Evolutionary conservation across 1,140 invertebrate genomes (phyloP), one percentile per base, ranked within the genome.

Genomic region (Drosophila arawakana): DNA sequence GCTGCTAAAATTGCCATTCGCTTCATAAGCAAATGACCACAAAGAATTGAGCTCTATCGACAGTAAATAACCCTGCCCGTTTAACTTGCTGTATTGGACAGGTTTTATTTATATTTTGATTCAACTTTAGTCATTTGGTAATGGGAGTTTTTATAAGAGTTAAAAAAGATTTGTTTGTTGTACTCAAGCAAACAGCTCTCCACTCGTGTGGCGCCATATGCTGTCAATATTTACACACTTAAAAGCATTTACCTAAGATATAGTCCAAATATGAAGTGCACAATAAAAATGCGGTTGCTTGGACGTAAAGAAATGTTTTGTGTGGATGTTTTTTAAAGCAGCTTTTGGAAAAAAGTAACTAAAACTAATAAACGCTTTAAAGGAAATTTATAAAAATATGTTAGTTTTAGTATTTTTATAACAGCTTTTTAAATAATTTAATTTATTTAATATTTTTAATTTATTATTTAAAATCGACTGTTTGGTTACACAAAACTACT

Each of bases 151-250:
- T 10, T 25, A 10, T 58, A 11, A 25, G 11, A 52, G n/a, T 11
- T 52, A 52, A 52, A 52, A 13, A n/a, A 52, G 18, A 52, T n/a
- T 35, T n/a, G 18, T 13, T 43, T 13, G 2, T 43, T 43, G 41
- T 43, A 13, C 3, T 10, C n/a, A 13, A 6, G 13, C 37, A 18
- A 21, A 39, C 13, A 39, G 2, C 21, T 11, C 21, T 30, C 21
- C n/a, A 30, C 2, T 59, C 10, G 13, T 8, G 47, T 34, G 13
- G 13, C 49, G 62, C 37, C 62, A 43, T 44, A 21, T 44, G 44
- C 25, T 66, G 62, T 55, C 39, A 54, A 66, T 44, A 66, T 66
- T 66, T 54, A 13, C 15, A 34, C 41, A 44, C 21, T 30, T 43
- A 55, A 55, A 50, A 52, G 35, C 35, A 41, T 63, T 52, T 50